Conservation (phyloP, 2,113 vertebrate genomes). For the Colaptes auratus region DNA sequence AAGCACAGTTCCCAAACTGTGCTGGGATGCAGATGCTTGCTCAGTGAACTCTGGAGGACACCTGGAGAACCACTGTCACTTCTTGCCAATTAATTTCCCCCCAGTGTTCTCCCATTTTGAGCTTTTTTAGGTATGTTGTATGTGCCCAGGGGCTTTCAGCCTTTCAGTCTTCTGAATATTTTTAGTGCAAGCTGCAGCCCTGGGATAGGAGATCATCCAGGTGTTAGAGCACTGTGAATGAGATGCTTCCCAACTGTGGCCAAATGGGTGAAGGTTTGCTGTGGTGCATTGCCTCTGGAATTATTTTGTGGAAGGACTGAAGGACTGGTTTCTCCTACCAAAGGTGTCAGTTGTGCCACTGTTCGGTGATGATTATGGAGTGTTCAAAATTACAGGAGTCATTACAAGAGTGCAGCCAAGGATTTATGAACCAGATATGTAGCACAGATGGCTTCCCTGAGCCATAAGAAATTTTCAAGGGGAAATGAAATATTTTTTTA, state of each 20-base stretch:
- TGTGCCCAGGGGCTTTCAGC: not conserved
- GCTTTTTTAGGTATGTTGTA: not conserved
- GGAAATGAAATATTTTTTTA: not conserved
- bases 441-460: not conserved
- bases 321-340: not conserved
- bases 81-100: not conserved
- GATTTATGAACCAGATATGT: not conserved
- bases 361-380: not conserved
- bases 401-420: not conserved
- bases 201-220: not conserved
- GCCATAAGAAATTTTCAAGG: not conserved
- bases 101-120: not conserved
- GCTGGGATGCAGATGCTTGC: not conserved
- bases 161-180: not conserved
- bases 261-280: not conserved
- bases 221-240: not conserved
- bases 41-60: not conserved
- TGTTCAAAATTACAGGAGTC: not conserved
- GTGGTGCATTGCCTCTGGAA: not conserved
- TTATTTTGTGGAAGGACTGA: not conserved
- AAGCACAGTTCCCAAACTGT: not conserved
- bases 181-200: not conserved
- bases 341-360: not conserved
- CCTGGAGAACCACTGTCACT: not conserved
- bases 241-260: not conserved